Conservation (phyloP, 2,888 invertebrate species). For the Cataglyphis albicans region DNA sequence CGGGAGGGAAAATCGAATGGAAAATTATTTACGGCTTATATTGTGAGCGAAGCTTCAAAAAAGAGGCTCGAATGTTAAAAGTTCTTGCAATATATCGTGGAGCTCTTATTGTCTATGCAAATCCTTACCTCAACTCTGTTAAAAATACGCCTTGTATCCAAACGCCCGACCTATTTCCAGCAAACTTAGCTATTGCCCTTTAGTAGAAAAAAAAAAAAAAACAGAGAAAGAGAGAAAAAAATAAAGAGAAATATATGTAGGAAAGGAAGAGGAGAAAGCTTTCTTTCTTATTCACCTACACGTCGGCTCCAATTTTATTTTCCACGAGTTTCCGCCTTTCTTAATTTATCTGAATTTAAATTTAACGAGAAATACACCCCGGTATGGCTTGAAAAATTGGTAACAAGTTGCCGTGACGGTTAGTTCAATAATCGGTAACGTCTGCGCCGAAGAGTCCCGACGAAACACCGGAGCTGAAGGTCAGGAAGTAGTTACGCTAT, state of each 20-base stretch:
- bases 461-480: conserved; percentile 57
- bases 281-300: conserved; percentile 43
- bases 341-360: conserved; percentile 80
- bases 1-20: conserved; percentile 72
- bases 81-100: conserved; percentile 80
- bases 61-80: conserved; percentile 76
- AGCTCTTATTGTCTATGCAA: conserved; percentile 81
- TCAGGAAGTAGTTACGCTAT: conserved; percentile 53
- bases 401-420: conserved; percentile 49
- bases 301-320: conserved; percentile 65
- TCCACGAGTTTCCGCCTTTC: conserved; percentile 60
- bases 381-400: conserved; percentile 59
- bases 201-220: conserved; percentile 26
- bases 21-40: conserved; percentile 82
- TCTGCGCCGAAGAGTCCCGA: conserved; percentile 62
- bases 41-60: conserved; percentile 56
- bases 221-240: background rate
- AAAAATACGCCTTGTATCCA: conserved; percentile 79
- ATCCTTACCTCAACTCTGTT: conserved; percentile 81
- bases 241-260: background rate
- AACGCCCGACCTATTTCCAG: conserved; percentile 61
- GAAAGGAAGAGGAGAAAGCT: background rate
- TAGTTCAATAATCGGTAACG: conserved; percentile 63
- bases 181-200: conserved; percentile 35
- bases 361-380: conserved; percentile 76